These are phyloP conservation scores for Machimus atricapillus DNA, from an alignment of 2,888 invertebrate genomes.

Conservation along the genomic window DNA sequence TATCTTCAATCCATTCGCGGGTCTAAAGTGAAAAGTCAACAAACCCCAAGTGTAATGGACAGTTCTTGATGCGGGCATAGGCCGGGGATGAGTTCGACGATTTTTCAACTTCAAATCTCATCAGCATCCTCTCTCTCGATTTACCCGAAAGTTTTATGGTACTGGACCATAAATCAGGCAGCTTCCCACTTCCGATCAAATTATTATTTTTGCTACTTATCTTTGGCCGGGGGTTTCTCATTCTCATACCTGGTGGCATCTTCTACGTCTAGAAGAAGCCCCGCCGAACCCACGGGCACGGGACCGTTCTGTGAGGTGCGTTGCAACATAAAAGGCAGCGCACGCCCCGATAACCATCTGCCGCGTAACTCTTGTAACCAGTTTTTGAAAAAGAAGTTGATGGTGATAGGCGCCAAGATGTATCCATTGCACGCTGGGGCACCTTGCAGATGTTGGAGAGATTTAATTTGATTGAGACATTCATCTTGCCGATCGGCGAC, in stretches of 20 bases:
- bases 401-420: conserved; percentile 29
- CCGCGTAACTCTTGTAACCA: conserved; percentile 6
- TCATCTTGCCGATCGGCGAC: conserved; percentile 23
- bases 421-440: conserved; percentile 1
- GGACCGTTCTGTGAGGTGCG: neutral
- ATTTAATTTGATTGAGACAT: conserved; percentile 40
- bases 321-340: conserved; percentile 31
- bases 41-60: neutral
- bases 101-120: neutral
- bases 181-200: conserved; percentile 17
- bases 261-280: neutral
- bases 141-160: neutral
- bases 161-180: neutral
- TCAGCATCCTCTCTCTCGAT: neutral
- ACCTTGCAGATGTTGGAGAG: conserved; percentile 15
- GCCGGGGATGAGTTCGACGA: neutral
- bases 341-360: conserved; percentile 21
- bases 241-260: neutral
- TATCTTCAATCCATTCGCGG: neutral
- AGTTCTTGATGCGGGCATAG: neutral
- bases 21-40: neutral
- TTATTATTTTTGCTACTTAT: conserved; percentile 19
- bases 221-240: neutral
- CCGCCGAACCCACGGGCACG: neutral
- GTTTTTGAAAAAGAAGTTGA: neutral